These are phyloP conservation scores for Epizoanthus ramosus DNA, from an alignment of 92 coral and sea anemone genomes.

Conservation along the genomic window DNA sequence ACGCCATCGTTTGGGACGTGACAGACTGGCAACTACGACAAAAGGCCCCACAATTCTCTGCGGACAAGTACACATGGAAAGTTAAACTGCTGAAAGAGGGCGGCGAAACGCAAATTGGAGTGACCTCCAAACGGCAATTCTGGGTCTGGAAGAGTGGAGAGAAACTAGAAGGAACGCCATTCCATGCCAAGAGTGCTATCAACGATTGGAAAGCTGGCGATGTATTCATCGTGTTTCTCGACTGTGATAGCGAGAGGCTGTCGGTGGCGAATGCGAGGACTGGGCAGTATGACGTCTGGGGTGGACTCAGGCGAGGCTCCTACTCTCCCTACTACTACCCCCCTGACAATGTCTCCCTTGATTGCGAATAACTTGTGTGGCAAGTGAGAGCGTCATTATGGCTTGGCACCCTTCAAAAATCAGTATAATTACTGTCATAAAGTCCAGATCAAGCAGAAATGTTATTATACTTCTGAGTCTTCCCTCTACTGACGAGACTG, in stretches of 20 bases:
- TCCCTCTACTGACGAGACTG: no score
- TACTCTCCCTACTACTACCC: constrained; percentile 12
- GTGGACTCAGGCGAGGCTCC: constrained; percentile 2
- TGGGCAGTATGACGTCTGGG: not conserved
- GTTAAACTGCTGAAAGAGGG: constrained; percentile 1
- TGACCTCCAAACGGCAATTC: constrained; percentile 7
- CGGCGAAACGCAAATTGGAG: constrained; percentile 4
- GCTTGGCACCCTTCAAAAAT: not conserved
- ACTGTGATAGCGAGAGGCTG: not conserved
- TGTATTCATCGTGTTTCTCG: not conserved
- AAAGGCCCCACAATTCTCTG: constrained; percentile 4
- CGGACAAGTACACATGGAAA: constrained; percentile 12
- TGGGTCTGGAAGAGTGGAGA: constrained; percentile 19
- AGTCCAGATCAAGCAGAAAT: no score
- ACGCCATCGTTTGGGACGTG: constrained; percentile 7
- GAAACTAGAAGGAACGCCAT: constrained; percentile 7
- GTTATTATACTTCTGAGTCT: no score
- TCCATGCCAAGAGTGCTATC: not conserved
- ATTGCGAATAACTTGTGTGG: not conserved
- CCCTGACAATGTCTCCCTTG: not conserved
- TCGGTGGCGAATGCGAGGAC: not conserved
- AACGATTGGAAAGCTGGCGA: not conserved
- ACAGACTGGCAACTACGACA: constrained; percentile 1
- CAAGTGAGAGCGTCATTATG: not conserved
- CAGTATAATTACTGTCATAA: no score